A percentile compares a stretch with the other conserved stretches of the same genome.
These are phyloP conservation scores for Slavum lentiscoides DNA, from an alignment of 2,888 invertebrate species.

Conservation along the genomic window DNA sequence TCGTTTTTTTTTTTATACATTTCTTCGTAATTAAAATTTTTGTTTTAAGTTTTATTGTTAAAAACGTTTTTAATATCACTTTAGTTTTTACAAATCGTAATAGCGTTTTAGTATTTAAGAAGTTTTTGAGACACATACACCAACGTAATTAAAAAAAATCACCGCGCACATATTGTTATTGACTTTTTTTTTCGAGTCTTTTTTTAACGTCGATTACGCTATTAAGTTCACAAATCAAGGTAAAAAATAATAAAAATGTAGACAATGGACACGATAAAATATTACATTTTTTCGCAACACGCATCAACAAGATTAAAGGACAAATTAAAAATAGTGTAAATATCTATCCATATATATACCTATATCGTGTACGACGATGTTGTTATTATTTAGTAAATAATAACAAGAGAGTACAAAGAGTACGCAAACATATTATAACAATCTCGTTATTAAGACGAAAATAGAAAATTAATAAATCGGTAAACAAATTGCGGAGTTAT, in stretches of 20 bases:
- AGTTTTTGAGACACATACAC: neutral
- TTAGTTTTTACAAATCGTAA: neutral
- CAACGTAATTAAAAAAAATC: neutral
- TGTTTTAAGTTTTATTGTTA: too few species aligned
- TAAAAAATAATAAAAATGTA: neutral
- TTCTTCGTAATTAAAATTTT: too few species aligned
- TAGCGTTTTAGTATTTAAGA: neutral
- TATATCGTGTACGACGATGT: too few species aligned
- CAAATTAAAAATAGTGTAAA: neutral
- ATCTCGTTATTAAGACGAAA: too few species aligned
- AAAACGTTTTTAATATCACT: too few species aligned
- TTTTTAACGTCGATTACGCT: neutral
- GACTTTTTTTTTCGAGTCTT: neutral
- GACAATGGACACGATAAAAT: neutral
- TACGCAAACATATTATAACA: too few species aligned
- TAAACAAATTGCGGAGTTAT: too few species aligned
- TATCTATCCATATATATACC: neutral
- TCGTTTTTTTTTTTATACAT: too few species aligned
- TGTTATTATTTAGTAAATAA: too few species aligned
- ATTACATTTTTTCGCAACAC: neutral
- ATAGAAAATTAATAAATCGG: too few species aligned
- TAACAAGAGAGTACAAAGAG: too few species aligned
- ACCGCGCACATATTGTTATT: too few species aligned
- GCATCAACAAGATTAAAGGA: neutral
- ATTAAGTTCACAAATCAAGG: neutral